Conservation (phyloP, 2,888 invertebrate species). For the Eulithis testata region DNA sequence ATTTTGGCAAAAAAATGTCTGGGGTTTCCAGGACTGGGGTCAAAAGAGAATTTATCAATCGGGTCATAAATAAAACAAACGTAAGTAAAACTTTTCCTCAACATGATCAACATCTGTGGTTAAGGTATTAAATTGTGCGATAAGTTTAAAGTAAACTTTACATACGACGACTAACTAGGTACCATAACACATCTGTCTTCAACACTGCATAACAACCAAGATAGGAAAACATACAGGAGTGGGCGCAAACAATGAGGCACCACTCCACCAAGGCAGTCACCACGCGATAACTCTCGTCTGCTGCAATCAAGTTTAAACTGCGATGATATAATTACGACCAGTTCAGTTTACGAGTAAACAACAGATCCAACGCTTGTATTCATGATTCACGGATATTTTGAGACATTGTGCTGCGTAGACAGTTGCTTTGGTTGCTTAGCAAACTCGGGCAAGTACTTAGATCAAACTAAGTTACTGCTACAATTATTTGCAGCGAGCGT, state of each 20-base stretch:
- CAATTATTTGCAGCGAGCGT: constrained; percentile 23
- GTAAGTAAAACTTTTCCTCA: not conserved
- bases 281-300: constrained; percentile 42
- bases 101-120: not conserved
- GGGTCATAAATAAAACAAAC: not conserved
- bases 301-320: constrained; percentile 48
- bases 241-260: constrained; percentile 40
- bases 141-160: constrained; percentile 12
- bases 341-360: constrained; percentile 49
- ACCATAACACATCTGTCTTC: constrained; percentile 10
- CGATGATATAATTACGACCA: constrained; percentile 47
- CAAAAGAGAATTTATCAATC: constrained; percentile 15
- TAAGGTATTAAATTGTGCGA: constrained; percentile 1
- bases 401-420: constrained; percentile 40
- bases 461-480: constrained; percentile 23
- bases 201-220: constrained; percentile 18
- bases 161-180: constrained; percentile 1
- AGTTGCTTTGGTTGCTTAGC: constrained; percentile 34
- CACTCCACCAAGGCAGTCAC: constrained; percentile 35
- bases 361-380: constrained; percentile 46
- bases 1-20: constrained; percentile 38
- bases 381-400: constrained; percentile 50
- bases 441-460: constrained; percentile 24
- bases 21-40: constrained; percentile 3
- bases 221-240: constrained; percentile 30